Evolutionary conservation across 2,113 vertebrate species (phyloP), one percentile per base, ranked within the genome.

Genomic region (Fukomys damarensis): DNA sequence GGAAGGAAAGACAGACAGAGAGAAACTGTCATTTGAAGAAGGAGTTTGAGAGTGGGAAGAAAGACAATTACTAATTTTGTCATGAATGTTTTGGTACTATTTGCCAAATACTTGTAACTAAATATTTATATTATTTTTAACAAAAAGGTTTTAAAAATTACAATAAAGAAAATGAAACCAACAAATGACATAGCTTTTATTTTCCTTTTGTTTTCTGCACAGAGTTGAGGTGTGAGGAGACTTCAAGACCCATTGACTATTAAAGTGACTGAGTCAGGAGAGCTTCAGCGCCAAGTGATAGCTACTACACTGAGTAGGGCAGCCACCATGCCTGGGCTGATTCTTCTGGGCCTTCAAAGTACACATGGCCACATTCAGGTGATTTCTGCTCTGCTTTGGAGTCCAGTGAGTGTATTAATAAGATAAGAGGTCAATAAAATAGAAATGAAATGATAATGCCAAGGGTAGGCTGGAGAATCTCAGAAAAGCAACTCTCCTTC

Each of bases 351-450:
- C 13, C 38, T 76, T 46, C 43, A 14, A 26, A 65, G 8, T 58
- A 3, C 28, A 26, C 49, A 35, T 85, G n/a, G 22, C 11, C 17
- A 16, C 26, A 0, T 17, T 77, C 6, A 12, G 11, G 26, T 41
- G 13, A 11, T 61, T 79, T 87, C 32, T 41, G 24, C 30, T 24
- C n/a, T 43, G 9, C 1, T 83, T 81, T 20, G 59, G 4, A 61
- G 58, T 49, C 56, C 3, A 41, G 30, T 30, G 41, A 61, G 35
- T 49, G 0, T 26, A 35, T 63, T 49, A 66, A 30, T 65, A 65
- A 35, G 38, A 58, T 19, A 59, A 46, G 0, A 13, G 12, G n/a
- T 8, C 2, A 4, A 20, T 3, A 58, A 12, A 26, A 24, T 19
- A 49, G 63, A 49, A 38, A 6, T 65, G 68, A 91, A 70, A 89